Evolutionary conservation across 2,888 invertebrate species (phyloP).

Genomic region (Phania funesta): DNA sequence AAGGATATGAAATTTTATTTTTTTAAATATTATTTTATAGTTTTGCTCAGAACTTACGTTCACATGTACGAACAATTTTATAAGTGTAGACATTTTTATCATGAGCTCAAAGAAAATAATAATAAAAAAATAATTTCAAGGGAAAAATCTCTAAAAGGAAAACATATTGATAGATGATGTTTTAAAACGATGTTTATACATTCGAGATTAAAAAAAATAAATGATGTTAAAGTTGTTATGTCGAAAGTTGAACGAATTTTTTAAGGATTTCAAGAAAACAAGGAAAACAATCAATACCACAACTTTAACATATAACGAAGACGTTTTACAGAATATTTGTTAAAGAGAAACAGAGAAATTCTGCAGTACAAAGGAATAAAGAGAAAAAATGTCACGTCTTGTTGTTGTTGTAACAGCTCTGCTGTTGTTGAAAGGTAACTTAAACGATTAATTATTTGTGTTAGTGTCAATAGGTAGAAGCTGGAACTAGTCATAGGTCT

Average conservation of each 20-base stretch:
- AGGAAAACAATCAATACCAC: neutral
- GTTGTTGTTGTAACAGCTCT: too few species aligned
- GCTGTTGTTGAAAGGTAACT: too few species aligned
- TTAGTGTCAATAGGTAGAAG: too few species aligned
- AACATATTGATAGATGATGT: slow-evolving; percentile 54
- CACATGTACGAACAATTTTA: neutral
- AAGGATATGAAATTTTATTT: slow-evolving; percentile 19
- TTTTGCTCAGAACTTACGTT: neutral
- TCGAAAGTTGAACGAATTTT: too few species aligned
- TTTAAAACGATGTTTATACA: slow-evolving; percentile 36
- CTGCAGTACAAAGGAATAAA: neutral
- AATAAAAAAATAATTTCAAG: neutral
- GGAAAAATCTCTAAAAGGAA: neutral
- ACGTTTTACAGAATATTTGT: neutral
- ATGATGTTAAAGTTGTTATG: slow-evolving; percentile 7
- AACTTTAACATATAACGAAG: neutral
- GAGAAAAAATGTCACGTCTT: too few species aligned
- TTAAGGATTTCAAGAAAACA: too few species aligned
- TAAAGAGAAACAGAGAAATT: neutral
- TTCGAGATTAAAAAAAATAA: slow-evolving; percentile 6
- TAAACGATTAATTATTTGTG: too few species aligned
- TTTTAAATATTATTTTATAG: neutral
- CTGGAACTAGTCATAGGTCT: too few species aligned
- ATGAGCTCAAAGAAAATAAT: neutral
- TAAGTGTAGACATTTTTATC: neutral